phyloP scores from a whole-genome alignment of 2,113 vertebrate species.

The Ancistrus triradiatus region DNA sequence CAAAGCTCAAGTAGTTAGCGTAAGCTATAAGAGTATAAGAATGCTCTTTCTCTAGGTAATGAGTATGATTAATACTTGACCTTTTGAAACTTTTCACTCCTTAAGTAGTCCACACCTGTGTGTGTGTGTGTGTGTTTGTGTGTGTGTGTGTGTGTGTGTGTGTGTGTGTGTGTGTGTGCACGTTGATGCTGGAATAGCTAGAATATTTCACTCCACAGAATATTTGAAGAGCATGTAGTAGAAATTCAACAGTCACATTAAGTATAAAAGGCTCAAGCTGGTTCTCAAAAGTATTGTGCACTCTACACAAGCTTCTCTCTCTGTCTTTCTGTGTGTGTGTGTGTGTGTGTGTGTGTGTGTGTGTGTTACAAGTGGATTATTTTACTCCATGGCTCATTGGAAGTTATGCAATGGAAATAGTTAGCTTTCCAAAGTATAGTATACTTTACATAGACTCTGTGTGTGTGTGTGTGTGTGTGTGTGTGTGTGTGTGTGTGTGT shows the following conservation, averaged over 20 bases:
- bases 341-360: conserved; percentile 9
- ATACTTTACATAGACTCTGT: neutral
- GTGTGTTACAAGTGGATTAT: neutral
- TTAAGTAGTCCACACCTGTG: conserved; percentile 40
- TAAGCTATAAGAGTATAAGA: conserved; percentile 41
- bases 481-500: too few species aligned
- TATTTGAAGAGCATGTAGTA: conserved; percentile 3
- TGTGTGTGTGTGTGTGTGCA: conserved; percentile 32
- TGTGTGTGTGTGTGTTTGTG: conserved; percentile 34
- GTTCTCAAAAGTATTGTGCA: conserved; percentile 8
- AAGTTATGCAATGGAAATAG: neutral
- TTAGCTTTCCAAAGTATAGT: neutral
- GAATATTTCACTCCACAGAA: conserved; percentile 5
- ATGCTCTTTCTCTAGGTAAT: conserved; percentile 56
- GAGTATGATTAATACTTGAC: conserved; percentile 72
- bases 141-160: conserved; percentile 20
- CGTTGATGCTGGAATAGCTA: neutral
- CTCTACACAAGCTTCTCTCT: neutral
- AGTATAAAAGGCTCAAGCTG: neutral
- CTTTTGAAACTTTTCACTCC: conserved; percentile 66
- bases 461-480: conserved; percentile 15
- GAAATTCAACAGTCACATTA: conserved; percentile 22
- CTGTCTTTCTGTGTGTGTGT: too few species aligned
- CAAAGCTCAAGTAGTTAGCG: conserved; percentile 55
- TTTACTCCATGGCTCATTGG: neutral